These are phyloP conservation scores for Seira musarum DNA, from an alignment of 2,888 invertebrate species.

Conservation along the genomic window DNA sequence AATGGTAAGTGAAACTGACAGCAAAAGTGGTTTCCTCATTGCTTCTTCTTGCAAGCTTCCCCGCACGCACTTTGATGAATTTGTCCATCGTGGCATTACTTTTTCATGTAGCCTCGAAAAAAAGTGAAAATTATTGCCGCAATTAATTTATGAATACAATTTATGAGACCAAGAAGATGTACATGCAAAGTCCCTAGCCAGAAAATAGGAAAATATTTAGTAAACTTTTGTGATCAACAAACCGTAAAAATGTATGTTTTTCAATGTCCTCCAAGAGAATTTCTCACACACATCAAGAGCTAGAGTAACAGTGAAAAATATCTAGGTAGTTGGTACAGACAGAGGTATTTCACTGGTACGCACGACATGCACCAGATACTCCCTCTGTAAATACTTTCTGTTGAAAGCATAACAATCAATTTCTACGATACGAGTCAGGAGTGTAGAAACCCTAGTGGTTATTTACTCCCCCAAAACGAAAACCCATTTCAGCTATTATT, in stretches of 20 bases:
- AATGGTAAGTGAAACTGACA: slow-evolving; percentile 65
- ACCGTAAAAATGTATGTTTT: slow-evolving; percentile 48
- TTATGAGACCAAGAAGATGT: too few relatives aligned
- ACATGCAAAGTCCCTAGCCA: too few relatives aligned
- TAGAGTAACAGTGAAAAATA: neutral
- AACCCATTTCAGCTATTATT: slow-evolving; percentile 12
- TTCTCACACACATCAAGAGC: slow-evolving; percentile 16
- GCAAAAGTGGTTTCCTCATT: neutral
- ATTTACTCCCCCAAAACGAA: slow-evolving; percentile 37
- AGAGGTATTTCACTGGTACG: slow-evolving; percentile 6
- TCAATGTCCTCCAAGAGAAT: slow-evolving; percentile 20
- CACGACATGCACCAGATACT: slow-evolving; percentile 54
- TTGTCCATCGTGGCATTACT: too few relatives aligned
- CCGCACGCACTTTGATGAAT: too few relatives aligned
- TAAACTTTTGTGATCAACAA: slow-evolving; percentile 42
- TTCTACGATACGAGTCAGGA: slow-evolving; percentile 8
- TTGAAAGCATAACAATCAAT: slow-evolving; percentile 51
- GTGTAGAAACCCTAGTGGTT: slow-evolving; percentile 21
- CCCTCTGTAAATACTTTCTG: slow-evolving; percentile 26
- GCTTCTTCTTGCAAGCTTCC: too few relatives aligned
- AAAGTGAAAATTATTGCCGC: too few relatives aligned
- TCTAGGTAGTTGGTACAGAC: neutral
- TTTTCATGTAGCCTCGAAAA: too few relatives aligned
- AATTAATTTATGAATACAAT: too few relatives aligned
- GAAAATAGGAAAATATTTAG: too few relatives aligned